A percentile compares a stretch with the other conserved stretches of the same genome.
phyloP scores from a whole-genome alignment of 1,140 invertebrate species.

The Contarinia nasturtii region DNA sequence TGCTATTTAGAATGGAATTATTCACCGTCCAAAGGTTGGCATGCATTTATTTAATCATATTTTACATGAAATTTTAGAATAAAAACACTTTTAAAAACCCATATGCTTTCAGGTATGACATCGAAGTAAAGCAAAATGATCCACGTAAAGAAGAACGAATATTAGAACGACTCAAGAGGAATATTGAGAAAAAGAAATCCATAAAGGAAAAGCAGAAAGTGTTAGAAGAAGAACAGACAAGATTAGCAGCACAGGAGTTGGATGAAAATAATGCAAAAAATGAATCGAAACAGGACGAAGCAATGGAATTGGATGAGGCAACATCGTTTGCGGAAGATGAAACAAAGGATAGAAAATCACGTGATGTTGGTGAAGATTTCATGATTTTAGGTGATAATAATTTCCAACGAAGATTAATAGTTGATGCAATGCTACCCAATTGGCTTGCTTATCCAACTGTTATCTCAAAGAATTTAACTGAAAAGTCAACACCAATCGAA shows the following conservation, averaged over 20 bases:
- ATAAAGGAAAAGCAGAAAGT: conserved; percentile 8
- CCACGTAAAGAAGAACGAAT: conserved; percentile 28
- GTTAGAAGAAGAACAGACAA: conserved; percentile 6
- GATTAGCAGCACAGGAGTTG: neutral
- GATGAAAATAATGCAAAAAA: conserved; percentile 3
- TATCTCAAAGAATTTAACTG: conserved; percentile 48
- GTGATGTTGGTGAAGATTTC: neutral
- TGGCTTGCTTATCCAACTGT: conserved; percentile 70
- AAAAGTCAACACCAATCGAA: conserved; percentile 33
- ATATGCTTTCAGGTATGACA: conserved; percentile 26
- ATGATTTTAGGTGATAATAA: conserved; percentile 1
- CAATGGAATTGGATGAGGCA: conserved; percentile 3
- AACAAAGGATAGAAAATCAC: neutral
- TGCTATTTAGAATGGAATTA: conserved; percentile 23
- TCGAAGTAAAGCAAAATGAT: conserved; percentile 20
- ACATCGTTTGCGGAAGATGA: neutral
- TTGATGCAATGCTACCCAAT: conserved; percentile 56
- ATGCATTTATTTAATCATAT: neutral
- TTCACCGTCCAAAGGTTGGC: conserved; percentile 30
- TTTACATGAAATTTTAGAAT: no score
- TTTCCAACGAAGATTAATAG: conserved; percentile 15
- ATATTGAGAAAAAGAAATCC: conserved; percentile 14
- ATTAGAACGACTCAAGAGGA: conserved; percentile 33
- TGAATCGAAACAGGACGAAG: conserved; percentile 3
- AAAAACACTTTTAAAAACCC: no score